Evolutionary conservation across 2,888 invertebrate species (phyloP), one percentile per base, ranked within the genome.

Genomic region (Eueremaeus valkanovi): DNA sequence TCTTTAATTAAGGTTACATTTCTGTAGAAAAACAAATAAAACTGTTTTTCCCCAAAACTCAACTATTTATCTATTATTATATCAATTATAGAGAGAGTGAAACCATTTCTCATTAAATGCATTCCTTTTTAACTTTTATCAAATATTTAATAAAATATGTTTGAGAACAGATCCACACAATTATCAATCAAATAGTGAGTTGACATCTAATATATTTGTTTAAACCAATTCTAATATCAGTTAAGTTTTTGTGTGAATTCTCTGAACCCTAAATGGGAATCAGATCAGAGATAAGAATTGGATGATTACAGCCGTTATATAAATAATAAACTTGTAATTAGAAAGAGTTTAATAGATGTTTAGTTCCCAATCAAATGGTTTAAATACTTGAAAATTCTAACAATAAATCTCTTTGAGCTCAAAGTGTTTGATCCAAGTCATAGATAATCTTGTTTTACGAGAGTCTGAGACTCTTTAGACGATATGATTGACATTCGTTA

Each of bases 401-500:
- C 63, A 66, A 66, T 36, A 33, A 33, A 1, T 21, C 29, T 36
- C 63, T 36, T 66, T 66, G n/a, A 66, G 31, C 16, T 5, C n/a
- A 66, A 66, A 66, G 63, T 42, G 42, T 70, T 42, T 70, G 70
- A 70, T 70, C 36, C 21, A 45, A 45, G 42, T 70, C 16, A 27
- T 24, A 70, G 70, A 70, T 70, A 70, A 70, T 42, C 6, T 55
- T 24, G 5, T 42, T 70, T 42, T 45, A 70, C 70, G 16, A 70
- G 70, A 27, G 13, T 45, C 24, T n/a, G 3, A 29, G 18, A 16
- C 42, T 68, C 21, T 68, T 68, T 42, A 42, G 70, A 29, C 13
- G 58, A 66, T 66, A 66, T 66, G 63, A 66, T 21, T 66, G 63
- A 66, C 63, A 66, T 66, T 66, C 21, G 63, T 33, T 66, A 66